Evolutionary conservation across 2,113 vertebrate genomes (phyloP).

Genomic region (Desmodus rotundus): DNA sequence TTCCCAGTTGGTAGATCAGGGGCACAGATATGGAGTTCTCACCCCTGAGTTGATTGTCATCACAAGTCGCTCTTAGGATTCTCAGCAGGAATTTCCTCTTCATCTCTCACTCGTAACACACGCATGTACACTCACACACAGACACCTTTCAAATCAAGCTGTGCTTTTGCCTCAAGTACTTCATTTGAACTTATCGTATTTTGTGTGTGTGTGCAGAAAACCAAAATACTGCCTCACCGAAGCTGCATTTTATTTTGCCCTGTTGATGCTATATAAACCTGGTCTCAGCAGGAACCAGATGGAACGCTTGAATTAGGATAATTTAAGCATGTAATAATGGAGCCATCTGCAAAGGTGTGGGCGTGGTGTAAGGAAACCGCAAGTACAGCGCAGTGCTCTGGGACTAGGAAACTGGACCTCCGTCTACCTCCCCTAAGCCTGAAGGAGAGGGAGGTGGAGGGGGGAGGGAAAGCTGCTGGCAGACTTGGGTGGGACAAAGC

Average conservation of each 20-base stretch:
- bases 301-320: constrained; percentile 23
- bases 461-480: no score
- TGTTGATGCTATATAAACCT: background rate
- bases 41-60: background rate
- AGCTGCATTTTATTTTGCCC: background rate
- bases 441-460: background rate
- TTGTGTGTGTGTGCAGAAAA: background rate
- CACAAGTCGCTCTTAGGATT: background rate
- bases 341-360: constrained; percentile 41
- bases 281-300: constrained; percentile 38
- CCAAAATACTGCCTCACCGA: background rate
- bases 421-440: background rate
- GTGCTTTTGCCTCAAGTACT: background rate
- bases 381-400: background rate
- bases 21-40: background rate
- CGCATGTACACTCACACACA: background rate
- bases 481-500: no score
- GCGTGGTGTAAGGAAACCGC: background rate
- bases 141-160: background rate
- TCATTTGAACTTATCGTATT: background rate
- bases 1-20: background rate
- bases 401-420: background rate
- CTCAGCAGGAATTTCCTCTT: background rate
- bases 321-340: constrained; percentile 5
- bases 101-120: background rate